Base-by-base conservation (phyloP, 2,797 vertebrate species). In the Anniella stebbinsi region DNA sequence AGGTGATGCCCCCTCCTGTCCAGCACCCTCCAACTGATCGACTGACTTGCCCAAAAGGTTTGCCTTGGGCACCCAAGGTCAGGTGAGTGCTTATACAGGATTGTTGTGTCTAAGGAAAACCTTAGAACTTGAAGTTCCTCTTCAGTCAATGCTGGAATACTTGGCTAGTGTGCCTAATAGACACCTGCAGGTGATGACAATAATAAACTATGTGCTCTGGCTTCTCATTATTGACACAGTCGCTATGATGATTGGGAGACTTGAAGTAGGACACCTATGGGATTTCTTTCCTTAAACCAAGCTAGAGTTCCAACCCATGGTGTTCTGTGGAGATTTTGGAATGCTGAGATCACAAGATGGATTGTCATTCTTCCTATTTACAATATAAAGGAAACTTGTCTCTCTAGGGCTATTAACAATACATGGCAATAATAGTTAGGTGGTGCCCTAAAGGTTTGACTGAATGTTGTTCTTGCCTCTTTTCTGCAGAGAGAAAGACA, bases 1-100 rank as follows among this genome's bases (percentile, higher is more conserved):
- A 99, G 92, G 98, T 99, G 96, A 99, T 99, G 98, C 99, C 98
- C 51, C 98, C 98, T 0, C 98, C 98, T 0, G 97, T 98, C 38
- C 98, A 98, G 45, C 99, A 99, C 76, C 98, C 99, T 13, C 97
- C 98, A 1, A 98, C 98, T 0, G 99, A 99, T 94, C 97, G 98
- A 84, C 97, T 99, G 78, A 98, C 98, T 73, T 99, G 99, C 80
- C 99, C 99, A 36, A 99, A 99, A 94, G 99, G 99, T 23, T 97
- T 99, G 77, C 99, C 99, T 0, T 99, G 99, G 99, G 99, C 99
- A 77, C 99, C 99, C 85, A 99, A 99, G 97, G 99, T 99, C 97
- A 98, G 99, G 99, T 99, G 96, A 95, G 93, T 95, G 81, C 92
- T 70, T 85, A 25, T 0, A 0, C 2, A n/a, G 45, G 63, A 57